These are phyloP conservation scores for Maconellicoccus hirsutus DNA, from an alignment of 1,140 invertebrate species.

Conservation along the genomic window DNA sequence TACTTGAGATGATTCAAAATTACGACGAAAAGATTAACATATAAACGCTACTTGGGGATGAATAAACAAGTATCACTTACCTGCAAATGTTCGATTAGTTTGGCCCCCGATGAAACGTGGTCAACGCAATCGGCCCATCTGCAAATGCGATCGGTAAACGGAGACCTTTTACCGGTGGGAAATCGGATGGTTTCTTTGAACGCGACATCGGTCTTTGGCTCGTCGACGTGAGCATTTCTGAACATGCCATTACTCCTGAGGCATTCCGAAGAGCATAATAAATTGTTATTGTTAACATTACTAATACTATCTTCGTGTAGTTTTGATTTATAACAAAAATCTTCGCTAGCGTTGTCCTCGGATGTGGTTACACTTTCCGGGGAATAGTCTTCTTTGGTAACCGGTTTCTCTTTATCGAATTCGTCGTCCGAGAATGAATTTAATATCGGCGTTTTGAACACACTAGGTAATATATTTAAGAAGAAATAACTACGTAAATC, in stretches of 20 bases:
- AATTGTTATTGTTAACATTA: constrained; percentile 4
- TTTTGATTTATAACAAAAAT: not conserved
- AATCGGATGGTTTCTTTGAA: not conserved
- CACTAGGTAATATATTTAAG: not conserved
- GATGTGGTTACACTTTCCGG: not conserved
- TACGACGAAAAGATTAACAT: no score
- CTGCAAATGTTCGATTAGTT: constrained; percentile 81
- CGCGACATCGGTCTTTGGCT: not conserved
- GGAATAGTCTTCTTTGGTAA: constrained; percentile 1
- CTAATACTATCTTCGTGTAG: not conserved
- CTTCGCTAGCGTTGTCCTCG: not conserved
- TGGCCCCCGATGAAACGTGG: constrained; percentile 59
- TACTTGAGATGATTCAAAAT: no score
- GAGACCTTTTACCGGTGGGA: not conserved
- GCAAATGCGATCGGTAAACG: constrained; percentile 47
- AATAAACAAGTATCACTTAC: no score
- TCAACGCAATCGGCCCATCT: constrained; percentile 74
- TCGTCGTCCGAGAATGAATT: not conserved
- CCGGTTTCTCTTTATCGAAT: not conserved
- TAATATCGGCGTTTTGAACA: not conserved
- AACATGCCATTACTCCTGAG: not conserved
- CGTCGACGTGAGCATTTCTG: not conserved
- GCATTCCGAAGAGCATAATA: not conserved
- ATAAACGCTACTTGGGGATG: no score
- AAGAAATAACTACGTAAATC: not conserved